Evolutionary conservation across 2,797 vertebrate genomes (phyloP).

Genomic region (Gorsachius magnificus): DNA sequence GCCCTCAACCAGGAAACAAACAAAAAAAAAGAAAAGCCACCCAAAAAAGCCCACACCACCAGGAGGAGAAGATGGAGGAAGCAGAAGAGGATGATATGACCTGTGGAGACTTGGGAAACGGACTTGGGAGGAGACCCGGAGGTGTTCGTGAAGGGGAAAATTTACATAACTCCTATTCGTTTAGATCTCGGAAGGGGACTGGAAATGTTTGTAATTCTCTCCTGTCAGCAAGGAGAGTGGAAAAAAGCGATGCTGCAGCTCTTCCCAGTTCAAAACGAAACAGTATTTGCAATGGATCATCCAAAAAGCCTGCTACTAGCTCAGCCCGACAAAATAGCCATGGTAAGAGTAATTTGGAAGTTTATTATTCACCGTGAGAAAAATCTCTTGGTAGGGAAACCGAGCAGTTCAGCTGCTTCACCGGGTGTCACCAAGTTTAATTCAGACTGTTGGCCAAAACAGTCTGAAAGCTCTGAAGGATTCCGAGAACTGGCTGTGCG

Average conservation of each 20-base stretch:
- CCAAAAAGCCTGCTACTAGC: neutral
- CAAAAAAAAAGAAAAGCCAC: neutral
- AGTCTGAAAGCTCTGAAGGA: neutral
- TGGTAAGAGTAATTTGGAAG: conserved; percentile 54
- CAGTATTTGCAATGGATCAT: neutral
- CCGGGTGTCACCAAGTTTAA: neutral
- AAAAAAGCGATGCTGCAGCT: neutral
- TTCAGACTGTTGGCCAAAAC: neutral
- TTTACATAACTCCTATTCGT: neutral
- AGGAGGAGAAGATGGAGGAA: conserved; percentile 25
- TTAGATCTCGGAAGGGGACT: conserved; percentile 51
- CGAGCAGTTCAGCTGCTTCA: neutral
- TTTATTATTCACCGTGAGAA: neutral
- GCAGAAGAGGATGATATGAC: conserved; percentile 85
- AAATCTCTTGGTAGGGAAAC: no score
- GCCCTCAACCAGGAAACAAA: neutral
- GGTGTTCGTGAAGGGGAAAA: conserved; percentile 50
- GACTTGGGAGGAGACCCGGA: conserved; percentile 74
- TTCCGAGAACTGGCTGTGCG: accelerated
- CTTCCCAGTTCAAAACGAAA: neutral
- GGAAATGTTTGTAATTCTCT: neutral
- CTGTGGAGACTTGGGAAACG: conserved; percentile 88
- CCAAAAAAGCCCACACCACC: neutral
- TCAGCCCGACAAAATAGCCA: neutral
- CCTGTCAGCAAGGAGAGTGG: neutral